Conservation (phyloP, 92 coral and sea anemone species). For the Micromussa lordhowensis region DNA sequence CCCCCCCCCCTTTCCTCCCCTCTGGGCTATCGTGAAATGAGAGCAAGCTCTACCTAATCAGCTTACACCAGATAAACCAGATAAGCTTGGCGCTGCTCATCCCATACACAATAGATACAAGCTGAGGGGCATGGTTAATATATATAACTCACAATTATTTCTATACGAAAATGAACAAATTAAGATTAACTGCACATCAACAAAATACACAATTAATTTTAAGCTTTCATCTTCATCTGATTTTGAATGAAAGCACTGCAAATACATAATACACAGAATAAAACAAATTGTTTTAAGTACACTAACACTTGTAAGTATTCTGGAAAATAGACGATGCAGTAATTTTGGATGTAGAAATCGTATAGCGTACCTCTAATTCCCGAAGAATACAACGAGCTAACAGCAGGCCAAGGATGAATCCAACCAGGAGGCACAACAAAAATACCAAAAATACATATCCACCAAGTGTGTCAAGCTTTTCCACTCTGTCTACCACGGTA, state of each 20-base stretch:
- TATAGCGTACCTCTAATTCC: constrained; percentile 83
- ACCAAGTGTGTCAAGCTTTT: constrained; percentile 82
- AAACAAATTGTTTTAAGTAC: background rate
- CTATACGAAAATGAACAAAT: too few species aligned
- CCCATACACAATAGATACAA: background rate
- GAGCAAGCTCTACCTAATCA: too few species aligned
- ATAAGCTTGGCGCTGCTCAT: background rate
- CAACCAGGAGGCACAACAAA: constrained; percentile 77
- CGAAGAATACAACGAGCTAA: constrained; percentile 84
- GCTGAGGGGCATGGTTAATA: too few species aligned
- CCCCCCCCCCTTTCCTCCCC: too few species aligned
- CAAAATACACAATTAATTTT: too few species aligned
- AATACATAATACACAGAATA: background rate
- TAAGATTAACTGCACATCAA: too few species aligned
- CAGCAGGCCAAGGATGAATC: constrained; percentile 78
- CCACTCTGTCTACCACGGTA: constrained; percentile 82
- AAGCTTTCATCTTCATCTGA: background rate
- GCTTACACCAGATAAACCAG: background rate
- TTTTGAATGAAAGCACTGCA: background rate
- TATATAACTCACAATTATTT: too few species aligned
- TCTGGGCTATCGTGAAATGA: too few species aligned
- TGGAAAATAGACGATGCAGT: too few species aligned
- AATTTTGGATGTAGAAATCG: too few species aligned
- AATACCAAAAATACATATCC: constrained; percentile 94
- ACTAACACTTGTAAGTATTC: background rate